These are phyloP conservation scores for Pharmacophagus antenor DNA, from an alignment of 2,888 invertebrate genomes.

Conservation along the genomic window DNA sequence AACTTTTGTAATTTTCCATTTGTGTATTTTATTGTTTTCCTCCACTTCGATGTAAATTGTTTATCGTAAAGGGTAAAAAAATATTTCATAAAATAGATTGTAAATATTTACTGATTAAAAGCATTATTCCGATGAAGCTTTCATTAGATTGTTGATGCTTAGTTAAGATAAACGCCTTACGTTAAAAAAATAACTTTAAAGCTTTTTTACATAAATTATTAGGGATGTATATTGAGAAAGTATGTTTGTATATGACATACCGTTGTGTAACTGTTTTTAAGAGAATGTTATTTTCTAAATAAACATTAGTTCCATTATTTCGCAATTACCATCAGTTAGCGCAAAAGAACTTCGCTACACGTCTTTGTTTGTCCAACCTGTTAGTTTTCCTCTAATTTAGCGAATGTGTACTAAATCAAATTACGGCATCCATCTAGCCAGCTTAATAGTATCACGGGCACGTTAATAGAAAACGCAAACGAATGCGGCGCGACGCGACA, in stretches of 20 bases:
- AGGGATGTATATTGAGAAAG: neutral
- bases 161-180: too few relatives aligned
- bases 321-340: conserved; percentile 24
- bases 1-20: neutral
- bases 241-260: neutral
- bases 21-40: too few relatives aligned
- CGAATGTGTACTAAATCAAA: conserved; percentile 62
- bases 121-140: too few relatives aligned
- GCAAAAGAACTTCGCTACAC: conserved; percentile 32
- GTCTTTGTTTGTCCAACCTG: conserved; percentile 37
- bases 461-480: conserved; percentile 73
- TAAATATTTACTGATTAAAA: too few relatives aligned
- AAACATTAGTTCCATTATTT: conserved; percentile 22
- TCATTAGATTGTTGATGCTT: too few relatives aligned
- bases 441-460: conserved; percentile 65
- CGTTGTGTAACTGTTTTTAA: neutral
- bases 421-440: conserved; percentile 66
- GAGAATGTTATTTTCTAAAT: neutral
- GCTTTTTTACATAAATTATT: neutral
- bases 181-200: too few relatives aligned
- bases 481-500: conserved; percentile 61
- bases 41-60: too few relatives aligned
- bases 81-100: too few relatives aligned
- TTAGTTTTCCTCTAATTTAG: conserved; percentile 52
- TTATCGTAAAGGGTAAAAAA: too few relatives aligned